These are phyloP conservation scores for Anableps anableps DNA, from an alignment of 2,797 vertebrate species.

Conservation along the genomic window DNA sequence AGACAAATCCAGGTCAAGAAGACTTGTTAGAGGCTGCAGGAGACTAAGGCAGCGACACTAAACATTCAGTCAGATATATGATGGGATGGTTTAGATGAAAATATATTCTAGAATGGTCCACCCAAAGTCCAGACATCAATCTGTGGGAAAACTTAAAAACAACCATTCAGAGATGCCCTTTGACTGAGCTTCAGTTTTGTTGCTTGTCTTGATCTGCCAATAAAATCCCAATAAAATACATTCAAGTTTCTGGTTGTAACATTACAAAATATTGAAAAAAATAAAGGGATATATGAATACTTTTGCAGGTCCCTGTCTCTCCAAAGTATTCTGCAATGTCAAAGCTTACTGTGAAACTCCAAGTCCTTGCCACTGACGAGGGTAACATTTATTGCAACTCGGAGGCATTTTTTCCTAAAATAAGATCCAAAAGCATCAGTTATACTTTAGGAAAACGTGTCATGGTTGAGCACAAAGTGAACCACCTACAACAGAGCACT, in stretches of 20 bases:
- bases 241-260: background rate
- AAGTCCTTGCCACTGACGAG: background rate
- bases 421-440: background rate
- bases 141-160: background rate
- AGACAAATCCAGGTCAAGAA: background rate
- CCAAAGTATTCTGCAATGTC: background rate
- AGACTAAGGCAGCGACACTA: background rate
- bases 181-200: background rate
- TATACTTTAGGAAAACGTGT: background rate
- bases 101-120: background rate
- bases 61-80: background rate
- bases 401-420: background rate
- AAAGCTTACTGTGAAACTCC: slow-evolving; percentile 1
- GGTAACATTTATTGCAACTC: background rate
- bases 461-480: background rate
- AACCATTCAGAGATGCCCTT: background rate
- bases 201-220: background rate
- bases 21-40: background rate
- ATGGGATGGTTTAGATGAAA: background rate
- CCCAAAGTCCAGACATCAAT: background rate
- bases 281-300: no score
- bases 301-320: background rate
- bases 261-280: background rate
- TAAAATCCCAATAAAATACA: background rate
- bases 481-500: background rate